Percentiles rank a stretch among this genome's conserved stretches.
Evolutionary conservation across 2,113 vertebrate species (phyloP).

Genomic region (Catagonus wagneri): DNA sequence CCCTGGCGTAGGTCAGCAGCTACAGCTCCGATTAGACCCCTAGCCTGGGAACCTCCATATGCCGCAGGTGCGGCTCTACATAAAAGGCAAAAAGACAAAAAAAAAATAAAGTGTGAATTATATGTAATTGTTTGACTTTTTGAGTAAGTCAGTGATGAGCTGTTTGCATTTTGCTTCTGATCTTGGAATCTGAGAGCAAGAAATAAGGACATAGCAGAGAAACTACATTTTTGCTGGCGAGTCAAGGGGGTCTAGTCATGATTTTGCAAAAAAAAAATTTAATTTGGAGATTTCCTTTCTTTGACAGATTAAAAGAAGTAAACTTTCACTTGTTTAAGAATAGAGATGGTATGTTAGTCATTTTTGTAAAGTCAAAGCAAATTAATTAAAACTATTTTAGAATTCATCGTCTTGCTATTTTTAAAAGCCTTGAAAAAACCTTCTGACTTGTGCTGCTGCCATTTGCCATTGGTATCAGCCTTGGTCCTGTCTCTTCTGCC

Average conservation of each 20-base stretch:
- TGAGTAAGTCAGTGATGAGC: not conserved
- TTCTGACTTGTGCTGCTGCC: not conserved
- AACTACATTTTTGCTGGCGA: not conserved
- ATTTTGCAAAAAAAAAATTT: not conserved
- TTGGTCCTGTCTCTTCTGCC: not conserved
- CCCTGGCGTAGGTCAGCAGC: too few relatives aligned
- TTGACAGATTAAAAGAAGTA: not conserved
- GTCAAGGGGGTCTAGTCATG: not conserved
- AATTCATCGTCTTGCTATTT: not conserved
- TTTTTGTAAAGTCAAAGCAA: not conserved
- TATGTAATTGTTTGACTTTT: not conserved
- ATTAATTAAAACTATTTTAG: not conserved
- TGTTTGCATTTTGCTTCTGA: not conserved
- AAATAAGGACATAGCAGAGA: not conserved
- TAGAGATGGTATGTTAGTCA: not conserved
- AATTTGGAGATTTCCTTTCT: constrained; percentile 12
- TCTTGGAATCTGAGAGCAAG: not conserved
- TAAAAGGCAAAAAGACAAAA: too few relatives aligned
- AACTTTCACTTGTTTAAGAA: not conserved
- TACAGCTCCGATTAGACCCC: too few relatives aligned
- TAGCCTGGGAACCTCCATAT: too few relatives aligned
- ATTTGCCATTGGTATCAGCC: not conserved
- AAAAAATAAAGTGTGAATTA: not conserved
- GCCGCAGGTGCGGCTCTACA: too few relatives aligned
- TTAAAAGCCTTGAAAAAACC: not conserved